A percentile compares a stretch with the other conserved stretches of the same genome.
These are phyloP conservation scores for Siderastrea siderea DNA, from an alignment of 92 coral and sea anemone species.

Conservation along the genomic window DNA sequence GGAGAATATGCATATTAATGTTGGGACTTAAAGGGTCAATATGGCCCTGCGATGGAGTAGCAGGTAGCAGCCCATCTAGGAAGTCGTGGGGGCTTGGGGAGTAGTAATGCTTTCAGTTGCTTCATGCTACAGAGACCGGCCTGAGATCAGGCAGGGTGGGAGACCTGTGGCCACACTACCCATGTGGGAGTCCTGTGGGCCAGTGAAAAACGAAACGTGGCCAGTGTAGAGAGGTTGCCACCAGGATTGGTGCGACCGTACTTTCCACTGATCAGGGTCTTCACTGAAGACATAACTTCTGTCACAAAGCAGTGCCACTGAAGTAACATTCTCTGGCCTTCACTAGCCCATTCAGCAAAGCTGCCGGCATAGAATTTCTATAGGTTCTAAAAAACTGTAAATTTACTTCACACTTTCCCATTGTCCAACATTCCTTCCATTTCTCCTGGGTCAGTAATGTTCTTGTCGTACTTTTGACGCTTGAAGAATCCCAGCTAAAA, in stretches of 20 bases:
- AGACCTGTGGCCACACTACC: not conserved
- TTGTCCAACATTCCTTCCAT: constrained; percentile 76
- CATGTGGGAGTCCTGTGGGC: not conserved
- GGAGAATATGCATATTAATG: too few relatives aligned
- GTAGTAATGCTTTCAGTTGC: too few relatives aligned
- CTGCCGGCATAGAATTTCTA: not conserved
- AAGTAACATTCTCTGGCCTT: not conserved
- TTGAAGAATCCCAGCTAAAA: constrained; percentile 95
- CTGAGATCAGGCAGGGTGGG: not conserved
- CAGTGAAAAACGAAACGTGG: not conserved
- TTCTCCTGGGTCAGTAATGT: constrained; percentile 69
- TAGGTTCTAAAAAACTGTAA: not conserved
- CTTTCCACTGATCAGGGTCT: not conserved
- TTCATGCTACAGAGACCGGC: too few relatives aligned
- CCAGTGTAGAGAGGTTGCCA: not conserved
- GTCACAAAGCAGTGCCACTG: not conserved
- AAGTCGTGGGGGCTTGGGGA: too few relatives aligned
- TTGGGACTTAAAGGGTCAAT: too few relatives aligned
- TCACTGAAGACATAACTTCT: not conserved
- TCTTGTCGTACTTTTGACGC: constrained; percentile 86
- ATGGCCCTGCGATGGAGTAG: too few relatives aligned
- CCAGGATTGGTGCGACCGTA: not conserved
- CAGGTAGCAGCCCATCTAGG: too few relatives aligned
- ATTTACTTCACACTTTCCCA: not conserved
- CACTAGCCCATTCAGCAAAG: not conserved